These are phyloP conservation scores for Anarrhichthys ocellatus DNA, from an alignment of 2,113 vertebrate species.

Conservation along the genomic window DNA sequence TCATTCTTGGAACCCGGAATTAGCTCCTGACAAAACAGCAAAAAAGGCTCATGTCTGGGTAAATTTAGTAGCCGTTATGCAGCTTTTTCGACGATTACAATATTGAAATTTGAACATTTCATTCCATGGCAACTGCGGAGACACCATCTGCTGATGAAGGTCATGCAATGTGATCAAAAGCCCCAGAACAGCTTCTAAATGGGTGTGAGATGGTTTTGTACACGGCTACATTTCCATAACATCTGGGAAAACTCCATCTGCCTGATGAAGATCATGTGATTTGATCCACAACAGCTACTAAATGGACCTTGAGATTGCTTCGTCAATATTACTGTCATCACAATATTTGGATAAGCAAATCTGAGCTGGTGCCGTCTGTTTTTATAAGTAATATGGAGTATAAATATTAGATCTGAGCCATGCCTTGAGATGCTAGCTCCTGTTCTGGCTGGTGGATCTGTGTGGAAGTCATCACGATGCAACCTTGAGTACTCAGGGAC, in stretches of 20 bases:
- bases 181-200: background rate
- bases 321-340: background rate
- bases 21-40: background rate
- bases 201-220: background rate
- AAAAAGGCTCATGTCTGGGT: background rate
- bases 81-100: background rate
- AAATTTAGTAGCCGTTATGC: background rate
- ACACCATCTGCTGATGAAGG: background rate
- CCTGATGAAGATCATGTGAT: background rate
- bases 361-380: constrained; percentile 1
- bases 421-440: constrained; percentile 15
- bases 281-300: background rate
- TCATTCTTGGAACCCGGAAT: background rate
- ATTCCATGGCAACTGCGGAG: background rate
- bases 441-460: constrained; percentile 11
- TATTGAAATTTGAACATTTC: background rate
- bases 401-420: background rate
- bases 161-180: background rate
- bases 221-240: background rate
- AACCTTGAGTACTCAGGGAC: constrained; percentile 35
- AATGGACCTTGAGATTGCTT: background rate
- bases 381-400: background rate
- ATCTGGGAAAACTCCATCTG: background rate
- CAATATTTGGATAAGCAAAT: background rate
- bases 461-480: constrained; percentile 25